phyloP scores from a whole-genome alignment of 2,888 invertebrate species.

The Thymelicus sylvestris region DNA sequence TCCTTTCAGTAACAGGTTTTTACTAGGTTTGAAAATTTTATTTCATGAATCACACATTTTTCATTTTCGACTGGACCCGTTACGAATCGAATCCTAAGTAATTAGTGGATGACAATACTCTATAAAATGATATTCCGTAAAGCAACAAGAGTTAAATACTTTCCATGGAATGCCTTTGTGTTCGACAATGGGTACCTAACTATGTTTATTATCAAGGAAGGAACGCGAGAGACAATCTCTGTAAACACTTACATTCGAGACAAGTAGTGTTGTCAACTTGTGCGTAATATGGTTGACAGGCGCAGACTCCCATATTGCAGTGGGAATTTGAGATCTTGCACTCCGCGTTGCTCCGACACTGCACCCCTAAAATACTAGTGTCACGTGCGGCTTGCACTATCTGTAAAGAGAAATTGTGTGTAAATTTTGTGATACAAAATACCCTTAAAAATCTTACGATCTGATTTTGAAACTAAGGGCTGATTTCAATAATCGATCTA shows the following conservation, averaged over 20 bases:
- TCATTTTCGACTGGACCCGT: too few species aligned
- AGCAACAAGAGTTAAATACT: conserved; percentile 1
- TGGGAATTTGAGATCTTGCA: conserved; percentile 87
- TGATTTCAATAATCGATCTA: too few species aligned
- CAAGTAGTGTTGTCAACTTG: conserved; percentile 91
- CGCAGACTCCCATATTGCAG: conserved; percentile 89
- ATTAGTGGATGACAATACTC: not conserved
- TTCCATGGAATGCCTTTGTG: conserved; percentile 7
- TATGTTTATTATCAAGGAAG: conserved; percentile 6
- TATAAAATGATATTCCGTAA: conserved; percentile 6
- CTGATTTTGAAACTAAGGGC: too few species aligned
- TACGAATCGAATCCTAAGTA: not conserved
- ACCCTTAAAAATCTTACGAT: too few species aligned
- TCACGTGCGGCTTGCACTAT: conserved; percentile 55
- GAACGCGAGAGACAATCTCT: conserved; percentile 14
- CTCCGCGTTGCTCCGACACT: conserved; percentile 86
- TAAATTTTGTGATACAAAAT: not conserved
- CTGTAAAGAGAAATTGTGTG: conserved; percentile 52
- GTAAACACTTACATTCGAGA: conserved; percentile 90
- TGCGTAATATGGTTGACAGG: conserved; percentile 93
- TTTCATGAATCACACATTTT: too few species aligned
- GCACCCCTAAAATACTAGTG: conserved; percentile 81
- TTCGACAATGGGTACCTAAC: not conserved
- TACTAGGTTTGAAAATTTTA: too few species aligned
- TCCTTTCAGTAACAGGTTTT: too few species aligned